Evolutionary conservation across 1,140 invertebrate species (phyloP), one percentile per base, ranked within the genome.

Genomic region (Cryptotermes secundus): DNA sequence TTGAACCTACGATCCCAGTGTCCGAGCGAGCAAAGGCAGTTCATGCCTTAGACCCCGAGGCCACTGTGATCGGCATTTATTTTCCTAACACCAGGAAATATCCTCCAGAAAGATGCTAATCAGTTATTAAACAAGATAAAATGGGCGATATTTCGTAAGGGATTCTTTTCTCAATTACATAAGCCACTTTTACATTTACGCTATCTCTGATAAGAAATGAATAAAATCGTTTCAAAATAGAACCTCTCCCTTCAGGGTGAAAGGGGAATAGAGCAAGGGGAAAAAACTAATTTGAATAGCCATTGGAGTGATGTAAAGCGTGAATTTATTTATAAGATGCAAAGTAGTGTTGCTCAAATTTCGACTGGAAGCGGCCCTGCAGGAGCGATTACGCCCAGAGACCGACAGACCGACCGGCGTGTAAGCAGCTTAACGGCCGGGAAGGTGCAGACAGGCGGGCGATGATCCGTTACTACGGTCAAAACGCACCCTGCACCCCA

Each of bases 231-330:
- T 72, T 31, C 59, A 72, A 31, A 31, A 72, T 72, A 72, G 59
- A 72, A 72, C 59, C 9, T 72, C 31, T n/a, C 14, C 26, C 59
- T 49, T 49, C 16, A 49, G 19, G 26, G n/a, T n/a, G n/a, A 72
- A 72, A 59, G 9, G 59, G 9, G 10, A n/a, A 9, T 1, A 26
- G 19, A 6, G 6, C 59, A 31, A 14, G 7, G 59, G 59, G 31
- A 72, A 72, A 59, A n/a, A 72, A 72, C 59, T 72, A 72, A 72
- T 72, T 72, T 72, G 59, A 72, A 72, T 72, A 72, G 59, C n/a
- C 59, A 72, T 72, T 31, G 59, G 26, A 72, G 59, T 72, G 59
- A 72, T 72, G 59, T 72, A 72, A 72, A 72, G 59, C 31, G 59
- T 72, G 59, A 72, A 72, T 72, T 72, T 72, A 72, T 72, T 72